A percentile compares a stretch with the other conserved stretches of the same genome.
These are phyloP conservation scores for Hydrotaea diabolus DNA, from an alignment of 2,888 invertebrate genomes.

Conservation along the genomic window DNA sequence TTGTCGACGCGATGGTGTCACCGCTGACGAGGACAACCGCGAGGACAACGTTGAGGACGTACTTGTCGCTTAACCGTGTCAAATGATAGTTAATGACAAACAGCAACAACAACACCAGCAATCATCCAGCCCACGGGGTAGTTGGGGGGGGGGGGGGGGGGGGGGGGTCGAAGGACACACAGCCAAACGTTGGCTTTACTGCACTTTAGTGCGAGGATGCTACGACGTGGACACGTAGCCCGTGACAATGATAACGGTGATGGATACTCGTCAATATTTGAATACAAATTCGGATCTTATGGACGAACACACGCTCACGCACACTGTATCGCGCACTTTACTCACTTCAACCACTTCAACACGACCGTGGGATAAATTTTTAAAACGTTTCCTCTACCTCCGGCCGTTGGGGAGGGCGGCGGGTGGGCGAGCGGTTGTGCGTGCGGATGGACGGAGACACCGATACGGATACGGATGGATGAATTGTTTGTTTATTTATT, in stretches of 20 bases:
- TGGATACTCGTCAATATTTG: slow-evolving; percentile 52
- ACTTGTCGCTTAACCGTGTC: slow-evolving; percentile 7
- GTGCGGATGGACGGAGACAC: no score
- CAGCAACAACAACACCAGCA: neutral
- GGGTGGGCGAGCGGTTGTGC: no score
- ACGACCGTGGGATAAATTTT: neutral
- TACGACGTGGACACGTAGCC: slow-evolving; percentile 6
- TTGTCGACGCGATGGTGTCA: neutral
- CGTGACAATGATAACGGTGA: slow-evolving; percentile 39
- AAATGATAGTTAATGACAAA: slow-evolving; percentile 42
- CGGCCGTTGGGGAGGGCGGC: no score
- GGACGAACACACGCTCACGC: neutral
- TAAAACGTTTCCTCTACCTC: neutral
- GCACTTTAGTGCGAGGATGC: neutral
- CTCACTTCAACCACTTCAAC: neutral
- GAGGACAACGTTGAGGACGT: neutral
- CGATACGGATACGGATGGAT: no score
- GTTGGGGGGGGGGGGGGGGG: no score
- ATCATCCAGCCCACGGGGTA: neutral
- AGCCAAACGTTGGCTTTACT: neutral
- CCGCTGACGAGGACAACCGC: neutral
- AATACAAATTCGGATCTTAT: slow-evolving; percentile 12
- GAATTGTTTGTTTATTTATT: neutral
- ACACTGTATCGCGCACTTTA: neutral
- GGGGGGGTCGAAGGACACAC: neutral